Conservation (phyloP, 2,888 invertebrate species). For the Hemithea aestivaria region DNA sequence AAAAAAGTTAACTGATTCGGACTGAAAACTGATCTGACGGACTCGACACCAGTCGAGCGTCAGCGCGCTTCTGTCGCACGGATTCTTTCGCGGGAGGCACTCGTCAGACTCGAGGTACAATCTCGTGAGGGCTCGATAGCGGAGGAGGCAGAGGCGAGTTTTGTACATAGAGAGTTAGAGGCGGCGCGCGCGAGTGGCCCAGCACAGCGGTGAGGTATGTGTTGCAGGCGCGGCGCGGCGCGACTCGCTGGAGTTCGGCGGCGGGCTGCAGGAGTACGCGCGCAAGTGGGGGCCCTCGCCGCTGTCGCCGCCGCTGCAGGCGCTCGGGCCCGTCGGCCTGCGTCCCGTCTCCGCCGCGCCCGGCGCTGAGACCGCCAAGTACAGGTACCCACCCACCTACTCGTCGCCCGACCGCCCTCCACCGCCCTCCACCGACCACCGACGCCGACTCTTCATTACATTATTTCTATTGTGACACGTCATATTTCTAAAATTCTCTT, state of each 20-base stretch:
- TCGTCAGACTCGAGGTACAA: no score
- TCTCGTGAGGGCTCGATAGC: no score
- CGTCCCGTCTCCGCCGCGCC: slow-evolving; percentile 85
- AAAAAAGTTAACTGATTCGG: no score
- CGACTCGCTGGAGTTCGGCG: slow-evolving; percentile 80
- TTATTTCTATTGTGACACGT: no score
- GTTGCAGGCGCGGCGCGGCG: slow-evolving; percentile 70
- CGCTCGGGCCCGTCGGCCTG: slow-evolving; percentile 84
- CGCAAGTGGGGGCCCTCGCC: slow-evolving; percentile 80
- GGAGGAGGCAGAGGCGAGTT: neutral
- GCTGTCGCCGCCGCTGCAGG: slow-evolving; percentile 86
- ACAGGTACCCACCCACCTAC: slow-evolving; percentile 69
- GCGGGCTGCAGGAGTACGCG: slow-evolving; percentile 72
- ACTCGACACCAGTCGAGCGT: no score
- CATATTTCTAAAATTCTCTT: no score
- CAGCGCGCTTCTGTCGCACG: no score
- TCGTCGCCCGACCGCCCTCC: slow-evolving; percentile 2
- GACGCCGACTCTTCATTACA: no score
- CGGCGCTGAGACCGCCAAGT: slow-evolving; percentile 91
- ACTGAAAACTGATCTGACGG: no score
- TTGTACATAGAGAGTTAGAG: slow-evolving; percentile 23
- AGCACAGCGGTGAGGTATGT: slow-evolving; percentile 51
- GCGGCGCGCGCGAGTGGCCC: slow-evolving; percentile 20
- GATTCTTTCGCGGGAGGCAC: no score
- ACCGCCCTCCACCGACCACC: slow-evolving; percentile 5